Base-by-base conservation (phyloP, 2,113 vertebrate genomes). In the Crotalus helleri region DNA sequence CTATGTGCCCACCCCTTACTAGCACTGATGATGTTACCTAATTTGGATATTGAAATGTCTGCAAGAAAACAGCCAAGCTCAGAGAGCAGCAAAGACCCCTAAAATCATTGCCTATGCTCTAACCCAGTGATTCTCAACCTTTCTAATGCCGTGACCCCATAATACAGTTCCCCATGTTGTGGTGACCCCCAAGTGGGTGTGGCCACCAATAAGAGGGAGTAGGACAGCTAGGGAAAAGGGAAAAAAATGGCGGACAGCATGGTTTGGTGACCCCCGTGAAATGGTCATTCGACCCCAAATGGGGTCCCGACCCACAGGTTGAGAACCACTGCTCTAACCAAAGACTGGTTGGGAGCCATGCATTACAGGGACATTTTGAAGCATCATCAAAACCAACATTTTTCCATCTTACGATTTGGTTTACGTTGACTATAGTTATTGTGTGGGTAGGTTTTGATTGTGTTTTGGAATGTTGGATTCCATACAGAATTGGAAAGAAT, bases 391-490 rank as follows among this genome's bases (percentile, higher is more conserved):
- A 10, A 19, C 24, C 85, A 86, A 55, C 24, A 13, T 58, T 49
- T 39, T 58, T 44, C 44, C 85, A 44, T 17, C 11, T 91, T 91
- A 24, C 54, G 0, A 29, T 86, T 21, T 59, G 33, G 10, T 59
- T 33, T 64, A 26, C 17, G 5, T 69, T 94, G 93, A 87, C 26
- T 86, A 93, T 51, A 94, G 86, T 29, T 55, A 46, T 92, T 96
- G 91, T 91, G 69, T 57, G 87, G 74, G 58, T 92, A 90, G 29
- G n/a, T 74, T 54, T 74, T 53, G 87, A 15, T 8, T 0, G 15
- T 26, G 85, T 91, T 85, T 92, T 85, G 69, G 33, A 81, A 81
- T 15, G 88, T 24, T 58, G n/a, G 57, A 59, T 33, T 87, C 57
- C 54, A 57, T 85, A 91, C 49, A 64, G 57, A 57, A 24, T 87